Percentiles rank a stretch among this genome's conserved stretches.
Evolutionary conservation across 2,888 invertebrate species (phyloP).

Genomic region (Empis livida): DNA sequence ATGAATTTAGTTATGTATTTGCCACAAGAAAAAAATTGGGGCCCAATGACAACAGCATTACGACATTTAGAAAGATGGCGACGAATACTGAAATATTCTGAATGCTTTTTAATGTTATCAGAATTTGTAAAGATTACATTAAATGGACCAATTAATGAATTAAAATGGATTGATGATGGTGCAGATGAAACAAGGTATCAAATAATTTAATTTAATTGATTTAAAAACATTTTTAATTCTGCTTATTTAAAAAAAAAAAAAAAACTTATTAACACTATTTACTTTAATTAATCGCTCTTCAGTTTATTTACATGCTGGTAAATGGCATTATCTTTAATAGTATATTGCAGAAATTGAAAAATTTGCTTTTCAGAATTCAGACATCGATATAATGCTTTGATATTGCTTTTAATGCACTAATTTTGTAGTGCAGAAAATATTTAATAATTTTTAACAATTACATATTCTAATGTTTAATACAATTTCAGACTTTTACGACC

Average conservation of each 20-base stretch:
- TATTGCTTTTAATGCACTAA: too few species aligned
- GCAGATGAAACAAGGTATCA: constrained; percentile 28
- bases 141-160: constrained; percentile 27
- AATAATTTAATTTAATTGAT: background rate
- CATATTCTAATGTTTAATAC: background rate
- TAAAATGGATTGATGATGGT: constrained; percentile 33
- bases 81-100: constrained; percentile 36
- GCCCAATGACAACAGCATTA: constrained; percentile 31
- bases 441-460: background rate
- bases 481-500: constrained; percentile 29
- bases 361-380: too few species aligned
- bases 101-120: constrained; percentile 35
- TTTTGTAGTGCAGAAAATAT: too few species aligned
- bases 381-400: too few species aligned
- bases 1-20: constrained; percentile 35
- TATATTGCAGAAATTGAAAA: too few species aligned
- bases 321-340: too few species aligned
- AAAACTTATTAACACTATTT: too few species aligned
- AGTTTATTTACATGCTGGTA: too few species aligned
- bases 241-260: background rate
- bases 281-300: too few species aligned
- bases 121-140: constrained; percentile 35
- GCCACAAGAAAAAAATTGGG: constrained; percentile 33
- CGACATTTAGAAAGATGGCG: constrained; percentile 35
- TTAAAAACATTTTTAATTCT: background rate